Evolutionary conservation across 2,113 vertebrate genomes (phyloP), one percentile per base, ranked within the genome.

Genomic region (Apaloderma vittatum): DNA sequence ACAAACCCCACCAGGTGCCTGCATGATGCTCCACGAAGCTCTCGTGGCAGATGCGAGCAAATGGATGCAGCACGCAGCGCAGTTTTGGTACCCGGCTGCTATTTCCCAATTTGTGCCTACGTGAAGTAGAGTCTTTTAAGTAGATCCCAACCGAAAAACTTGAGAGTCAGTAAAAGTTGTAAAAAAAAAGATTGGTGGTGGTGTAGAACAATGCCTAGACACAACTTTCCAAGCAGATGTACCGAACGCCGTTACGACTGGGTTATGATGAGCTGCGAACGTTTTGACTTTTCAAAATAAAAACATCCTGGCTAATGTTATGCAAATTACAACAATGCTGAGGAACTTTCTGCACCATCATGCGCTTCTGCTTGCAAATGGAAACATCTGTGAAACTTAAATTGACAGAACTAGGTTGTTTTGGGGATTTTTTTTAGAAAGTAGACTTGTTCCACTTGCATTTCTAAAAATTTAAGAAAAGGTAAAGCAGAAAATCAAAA

Each of bases 361-460:
- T 92, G 95, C 93, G 95, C 95, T 98, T 96, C 96, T 97, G 95
- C 95, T 97, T 94, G 76, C 88, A 97, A 98, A 95, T 86, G 84
- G 94, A 95, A 98, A 98, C 98, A 98, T 97, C 97, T 98, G 97
- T 86, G 97, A 88, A 97, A 86, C 83, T 40, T 73, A 84, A 93
- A 92, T 83, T 93, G 97, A 93, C 49, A 92, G 68, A 86, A 77
- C 1, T 4, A 46, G 59, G 14, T 16, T 49, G 54, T 37, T 74
- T 66, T 20, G n/a, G n/a, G 45, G 2, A 36, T 57, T 68, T 71
- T 46, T 88, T 93, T 72, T 24, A 32, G 43, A 70, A 76, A 81
- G 40, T 18, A 65, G 26, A 55, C 24, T 71, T 52, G 12, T 65
- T 84, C 43, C 15, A 37, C 36, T 88, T 67, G 68, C 43, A 61